phyloP scores from a whole-genome alignment of 2,888 invertebrate genomes.

The Dioctria linearis region DNA sequence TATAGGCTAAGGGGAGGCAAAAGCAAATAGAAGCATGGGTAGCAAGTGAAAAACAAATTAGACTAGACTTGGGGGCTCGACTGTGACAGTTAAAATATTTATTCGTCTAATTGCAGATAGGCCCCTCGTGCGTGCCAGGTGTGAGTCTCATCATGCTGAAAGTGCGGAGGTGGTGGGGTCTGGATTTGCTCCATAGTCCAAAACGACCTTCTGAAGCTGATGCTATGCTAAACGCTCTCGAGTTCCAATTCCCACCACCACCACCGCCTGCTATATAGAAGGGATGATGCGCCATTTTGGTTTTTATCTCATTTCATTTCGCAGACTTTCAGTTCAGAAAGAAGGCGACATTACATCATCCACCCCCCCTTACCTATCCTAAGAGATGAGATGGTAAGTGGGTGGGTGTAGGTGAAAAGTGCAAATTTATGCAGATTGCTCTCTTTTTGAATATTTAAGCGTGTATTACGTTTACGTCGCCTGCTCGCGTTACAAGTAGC shows the following conservation, averaged over 20 bases:
- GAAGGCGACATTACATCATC: slow-evolving; percentile 33
- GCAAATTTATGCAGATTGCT: slow-evolving; percentile 52
- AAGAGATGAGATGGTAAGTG: not conserved
- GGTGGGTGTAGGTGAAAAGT: slow-evolving; percentile 4
- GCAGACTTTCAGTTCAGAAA: slow-evolving; percentile 27
- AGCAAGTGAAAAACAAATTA: slow-evolving; percentile 11
- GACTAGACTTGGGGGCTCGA: slow-evolving; percentile 1
- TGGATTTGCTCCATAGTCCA: not conserved
- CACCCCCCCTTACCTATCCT: not conserved
- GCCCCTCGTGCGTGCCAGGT: not conserved
- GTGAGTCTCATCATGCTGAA: not conserved
- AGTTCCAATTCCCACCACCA: no score
- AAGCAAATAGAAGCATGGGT: not conserved
- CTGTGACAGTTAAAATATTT: slow-evolving; percentile 48
- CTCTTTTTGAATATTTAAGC: slow-evolving; percentile 53
- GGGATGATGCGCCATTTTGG: slow-evolving; percentile 51
- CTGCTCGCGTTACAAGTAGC: slow-evolving; percentile 19
- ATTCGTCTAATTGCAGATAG: slow-evolving; percentile 49
- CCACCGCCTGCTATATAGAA: not conserved
- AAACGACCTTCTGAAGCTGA: no score
- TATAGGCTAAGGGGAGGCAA: no score
- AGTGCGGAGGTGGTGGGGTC: not conserved
- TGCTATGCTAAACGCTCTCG: slow-evolving; percentile 10
- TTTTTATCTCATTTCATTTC: slow-evolving; percentile 29
- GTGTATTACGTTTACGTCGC: slow-evolving; percentile 18